Evolutionary conservation across 2,113 vertebrate species (phyloP), one percentile per base, ranked within the genome.

Genomic region (Carassius auratus): DNA sequence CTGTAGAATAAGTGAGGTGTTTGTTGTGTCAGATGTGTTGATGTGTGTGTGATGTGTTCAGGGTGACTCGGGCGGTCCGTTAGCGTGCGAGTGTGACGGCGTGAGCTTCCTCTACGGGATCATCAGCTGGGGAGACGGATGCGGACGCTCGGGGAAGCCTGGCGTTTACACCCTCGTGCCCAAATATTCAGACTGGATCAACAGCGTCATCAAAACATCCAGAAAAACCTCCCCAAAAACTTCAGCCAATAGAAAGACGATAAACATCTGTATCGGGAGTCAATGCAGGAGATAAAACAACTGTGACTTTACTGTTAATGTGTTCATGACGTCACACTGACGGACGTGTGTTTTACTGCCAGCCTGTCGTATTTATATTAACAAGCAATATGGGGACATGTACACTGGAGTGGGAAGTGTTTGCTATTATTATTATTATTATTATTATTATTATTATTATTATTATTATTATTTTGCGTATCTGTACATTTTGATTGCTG

Each of bases 41-140:
- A 8, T 89, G 15, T 89, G 84, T 89, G 76, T 89, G 1, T 84
- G 36, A 75, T 87, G 76, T 89, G 81, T 9, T 8, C 93, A 99
- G 98, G 98, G 97, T 2, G 98, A 99, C 92, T 99, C 97, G 0
- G 98, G 97, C 0, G 98, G 98, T 13, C 96, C 97, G 1, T 91
- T 99, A 89, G 95, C 93, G 38, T 99, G 97, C 42, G 93, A 93
- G 78, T 81, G 90, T 85, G 45, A 94, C 0, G 94, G 95, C 0
- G 93, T 96, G 86, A 95, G 95, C 77, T 97, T 97, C 87, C 94
- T 99, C 57, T 97, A 97, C 0, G 98, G 98, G 36, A 89, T 99
- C 91, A 93, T 98, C 93, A 99, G 97, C 92, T 99, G 98, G 98
- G 97, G 97, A 0, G 96, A 98, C 0, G 97, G 97, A 89, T 99